Percentiles rank a stretch among this genome's conserved stretches.
phyloP scores from a whole-genome alignment of 1,140 invertebrate species.

The Ericerus pela region DNA sequence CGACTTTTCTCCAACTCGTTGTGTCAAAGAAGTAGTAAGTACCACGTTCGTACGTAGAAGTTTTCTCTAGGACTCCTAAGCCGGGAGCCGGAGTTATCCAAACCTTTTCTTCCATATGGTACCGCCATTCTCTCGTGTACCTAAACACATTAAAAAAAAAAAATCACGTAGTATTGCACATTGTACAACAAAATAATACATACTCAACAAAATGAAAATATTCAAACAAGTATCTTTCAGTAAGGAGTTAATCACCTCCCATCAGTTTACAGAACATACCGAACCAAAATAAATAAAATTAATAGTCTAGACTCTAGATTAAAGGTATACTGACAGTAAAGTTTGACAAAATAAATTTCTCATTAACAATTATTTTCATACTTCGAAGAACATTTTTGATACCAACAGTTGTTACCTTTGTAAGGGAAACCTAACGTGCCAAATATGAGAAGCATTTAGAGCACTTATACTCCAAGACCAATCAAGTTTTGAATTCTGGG shows the following conservation, averaged over 20 bases:
- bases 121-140: constrained; percentile 95
- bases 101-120: constrained; percentile 95
- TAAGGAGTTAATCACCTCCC: too few species aligned
- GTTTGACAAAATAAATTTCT: too few species aligned
- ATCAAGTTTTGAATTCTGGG: too few species aligned
- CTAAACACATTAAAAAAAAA: constrained; percentile 32
- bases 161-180: background rate
- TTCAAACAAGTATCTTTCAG: background rate
- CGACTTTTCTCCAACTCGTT: constrained; percentile 87
- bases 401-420: too few species aligned
- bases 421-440: too few species aligned
- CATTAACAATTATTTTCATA: too few species aligned
- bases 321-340: too few species aligned
- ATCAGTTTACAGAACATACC: too few species aligned
- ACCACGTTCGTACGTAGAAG: constrained; percentile 85
- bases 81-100: constrained; percentile 97
- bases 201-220: background rate
- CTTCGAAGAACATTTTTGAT: too few species aligned
- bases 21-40: constrained; percentile 99
- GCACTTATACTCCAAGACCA: too few species aligned
- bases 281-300: background rate
- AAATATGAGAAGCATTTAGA: too few species aligned
- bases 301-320: too few species aligned
- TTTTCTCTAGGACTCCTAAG: constrained; percentile 82
- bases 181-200: background rate